Base-by-base conservation (phyloP, 2,888 invertebrate genomes). In the Luperina nickerlii region DNA sequence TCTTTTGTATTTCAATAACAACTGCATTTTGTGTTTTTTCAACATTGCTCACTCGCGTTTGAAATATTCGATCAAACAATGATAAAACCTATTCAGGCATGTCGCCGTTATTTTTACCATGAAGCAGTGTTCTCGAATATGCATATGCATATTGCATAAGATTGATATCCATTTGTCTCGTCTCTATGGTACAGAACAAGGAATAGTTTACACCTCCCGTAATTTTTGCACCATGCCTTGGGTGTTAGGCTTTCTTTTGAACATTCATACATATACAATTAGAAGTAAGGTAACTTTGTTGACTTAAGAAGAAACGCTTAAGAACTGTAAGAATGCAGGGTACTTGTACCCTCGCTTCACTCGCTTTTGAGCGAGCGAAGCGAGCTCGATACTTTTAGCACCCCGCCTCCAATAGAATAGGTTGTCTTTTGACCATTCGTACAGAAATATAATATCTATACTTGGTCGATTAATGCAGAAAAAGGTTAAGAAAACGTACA, bases 141-240 rank as follows among this genome's bases (percentile, higher is more conserved):
- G 72, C 75, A 81, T 85, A 81, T 84, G 88, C 90, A 91, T 90
- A 90, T 93, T 92, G 90, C 90, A 90, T 91, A 92, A 92, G 92
- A 92, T 84, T 78, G 86, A 82, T 87, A 84, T 87, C 77, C 67
- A 76, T 90, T 88, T 82, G 87, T 90, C 87, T 87, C 80, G 84
- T 79, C 85, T 88, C 42, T 60, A 32, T 74, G 54, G 42, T 70
- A 83, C 70, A 87, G 87, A 87, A 75, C 75, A 66, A 69, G 45
- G 77, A 87, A 83, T 66, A 54, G 68, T 62, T 69, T 76, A 87
- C 81, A 87, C 60, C 32, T 70, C 2, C 67, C 74, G n/a, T 32
- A 18, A 1, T 27, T 32, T 57, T 62, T 72, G 18, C 5, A 20
- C 11, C 57, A 57, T 57, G n/a, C 11, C n/a, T 60, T 60, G n/a